A percentile compares a stretch with the other conserved stretches of the same genome.
phyloP scores from a whole-genome alignment of 2,888 invertebrate species.

The Pammene aurita region DNA sequence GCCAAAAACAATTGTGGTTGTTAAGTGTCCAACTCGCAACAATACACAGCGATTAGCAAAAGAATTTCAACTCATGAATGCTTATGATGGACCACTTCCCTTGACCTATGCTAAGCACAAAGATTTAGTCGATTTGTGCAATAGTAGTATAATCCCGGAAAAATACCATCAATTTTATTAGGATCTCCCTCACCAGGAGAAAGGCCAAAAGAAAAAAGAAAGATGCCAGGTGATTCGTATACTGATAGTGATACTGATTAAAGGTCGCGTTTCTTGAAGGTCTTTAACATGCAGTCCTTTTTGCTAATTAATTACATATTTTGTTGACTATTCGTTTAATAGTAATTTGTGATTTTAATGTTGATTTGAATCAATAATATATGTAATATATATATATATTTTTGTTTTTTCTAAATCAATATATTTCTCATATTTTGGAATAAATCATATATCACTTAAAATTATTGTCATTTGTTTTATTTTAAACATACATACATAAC shows the following conservation, averaged over 20 bases:
- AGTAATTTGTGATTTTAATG: too few relatives aligned
- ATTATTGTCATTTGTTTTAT: too few relatives aligned
- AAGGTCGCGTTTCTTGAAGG: neutral
- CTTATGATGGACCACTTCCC: conserved; percentile 7
- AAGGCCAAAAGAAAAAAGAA: neutral
- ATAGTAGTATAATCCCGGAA: conserved; percentile 8
- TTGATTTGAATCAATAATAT: too few relatives aligned
- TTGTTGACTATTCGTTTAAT: neutral
- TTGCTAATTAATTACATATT: neutral
- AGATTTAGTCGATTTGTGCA: conserved; percentile 2
- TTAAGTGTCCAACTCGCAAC: neutral
- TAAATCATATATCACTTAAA: too few relatives aligned
- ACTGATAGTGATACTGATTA: conserved; percentile 3
- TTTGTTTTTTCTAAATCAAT: too few relatives aligned
- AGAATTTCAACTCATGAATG: conserved; percentile 12
- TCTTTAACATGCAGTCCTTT: neutral
- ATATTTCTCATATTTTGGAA: too few relatives aligned
- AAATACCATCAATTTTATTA: conserved; percentile 11
- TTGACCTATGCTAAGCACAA: conserved; percentile 6
- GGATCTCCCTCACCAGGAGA: conserved; percentile 2
- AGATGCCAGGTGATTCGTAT: neutral
- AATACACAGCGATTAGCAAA: conserved; percentile 1
- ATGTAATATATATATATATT: too few relatives aligned
- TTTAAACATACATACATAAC: too few relatives aligned
- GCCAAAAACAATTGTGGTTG: conserved; percentile 1